Base-by-base conservation (phyloP, 2,888 invertebrate genomes). In the Ophion obscuratus region DNA sequence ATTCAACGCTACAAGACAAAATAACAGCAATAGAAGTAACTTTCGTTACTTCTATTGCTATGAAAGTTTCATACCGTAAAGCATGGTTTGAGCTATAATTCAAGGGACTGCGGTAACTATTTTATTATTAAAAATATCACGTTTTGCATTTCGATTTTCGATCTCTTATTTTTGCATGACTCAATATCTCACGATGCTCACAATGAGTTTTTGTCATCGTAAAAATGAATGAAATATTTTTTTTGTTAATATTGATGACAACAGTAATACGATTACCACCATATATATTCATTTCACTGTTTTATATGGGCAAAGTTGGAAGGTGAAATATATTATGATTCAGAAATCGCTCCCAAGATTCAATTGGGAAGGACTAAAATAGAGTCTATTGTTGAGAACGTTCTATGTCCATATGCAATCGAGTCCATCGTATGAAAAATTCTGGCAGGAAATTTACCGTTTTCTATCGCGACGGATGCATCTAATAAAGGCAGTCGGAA, bases 291-390 rank as follows among this genome's bases (percentile, higher is more conserved):
- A 31, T 53, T 57, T 71, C 11, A 64, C 64, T 31, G 59, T 57
- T 57, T 57, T 59, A 17, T 57, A 57, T 59, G 31, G 24, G 71
- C 59, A 53, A 83, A 83, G 68, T 66, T 83, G 47, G 83, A 78
- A 57, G 36, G 73, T 44, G 59, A 66, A 79, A 31, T 79, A 6
- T 81, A 81, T 61, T 44, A 40, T 14, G 77, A 85, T 68, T 85
- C 85, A 31, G 44, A 76, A 78, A 47, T 81, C 57, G 81, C 85
- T 40, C 47, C 76, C 5, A 85, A 85, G 79, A 81, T 85, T 24
- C 85, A 85, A 20, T 67, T 73, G 24, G 81, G 85, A 10, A 53
- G 74, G 57, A 85, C 85, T 14, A 85, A 85, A 85, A 77, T 78
- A 74, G 74, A 81, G 53, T 73, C 71, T 47, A 68, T 81, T 3